Percentiles rank a stretch among this genome's conserved stretches.
These are phyloP conservation scores for Smutsia gigantea DNA, from an alignment of 2,797 vertebrate species.

Conservation along the genomic window DNA sequence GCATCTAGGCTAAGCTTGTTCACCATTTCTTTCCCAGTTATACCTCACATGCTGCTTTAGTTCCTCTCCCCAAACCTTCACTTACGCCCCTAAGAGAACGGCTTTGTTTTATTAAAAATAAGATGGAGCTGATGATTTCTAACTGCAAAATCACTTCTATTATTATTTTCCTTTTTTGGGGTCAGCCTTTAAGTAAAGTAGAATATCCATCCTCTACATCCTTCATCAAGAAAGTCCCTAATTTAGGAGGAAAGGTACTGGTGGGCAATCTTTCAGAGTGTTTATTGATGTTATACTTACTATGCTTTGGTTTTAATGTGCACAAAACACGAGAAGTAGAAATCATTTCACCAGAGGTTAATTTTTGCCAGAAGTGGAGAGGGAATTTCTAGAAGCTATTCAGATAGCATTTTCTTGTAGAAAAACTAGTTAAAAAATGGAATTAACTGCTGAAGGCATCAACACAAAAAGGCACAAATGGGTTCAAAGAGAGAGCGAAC, in stretches of 20 bases:
- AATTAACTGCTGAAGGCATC: slow-evolving; percentile 71
- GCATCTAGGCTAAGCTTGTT: neutral
- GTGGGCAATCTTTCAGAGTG: neutral
- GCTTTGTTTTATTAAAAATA: neutral
- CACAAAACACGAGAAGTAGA: neutral
- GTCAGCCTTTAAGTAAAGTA: neutral
- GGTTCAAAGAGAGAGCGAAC: slow-evolving; percentile 58
- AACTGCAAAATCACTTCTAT: neutral
- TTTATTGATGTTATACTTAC: neutral
- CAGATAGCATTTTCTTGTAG: slow-evolving; percentile 44
- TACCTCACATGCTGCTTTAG: neutral
- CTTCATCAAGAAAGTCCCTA: neutral
- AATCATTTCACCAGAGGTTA: neutral
- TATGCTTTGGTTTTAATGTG: neutral
- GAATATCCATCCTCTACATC: neutral
- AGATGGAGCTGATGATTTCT: neutral
- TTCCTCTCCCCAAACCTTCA: neutral
- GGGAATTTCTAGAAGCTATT: slow-evolving; percentile 34
- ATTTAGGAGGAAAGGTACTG: neutral
- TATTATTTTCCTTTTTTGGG: neutral
- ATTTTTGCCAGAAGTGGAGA: slow-evolving; percentile 13
- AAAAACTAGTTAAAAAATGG: slow-evolving; percentile 54
- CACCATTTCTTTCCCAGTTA: neutral
- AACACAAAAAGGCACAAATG: slow-evolving; percentile 64
- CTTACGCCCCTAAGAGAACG: neutral